Percentiles rank a stretch among this genome's conserved stretches.
These are phyloP conservation scores for Aleiodes testaceus DNA, from an alignment of 2,888 invertebrate species.

Conservation along the genomic window DNA sequence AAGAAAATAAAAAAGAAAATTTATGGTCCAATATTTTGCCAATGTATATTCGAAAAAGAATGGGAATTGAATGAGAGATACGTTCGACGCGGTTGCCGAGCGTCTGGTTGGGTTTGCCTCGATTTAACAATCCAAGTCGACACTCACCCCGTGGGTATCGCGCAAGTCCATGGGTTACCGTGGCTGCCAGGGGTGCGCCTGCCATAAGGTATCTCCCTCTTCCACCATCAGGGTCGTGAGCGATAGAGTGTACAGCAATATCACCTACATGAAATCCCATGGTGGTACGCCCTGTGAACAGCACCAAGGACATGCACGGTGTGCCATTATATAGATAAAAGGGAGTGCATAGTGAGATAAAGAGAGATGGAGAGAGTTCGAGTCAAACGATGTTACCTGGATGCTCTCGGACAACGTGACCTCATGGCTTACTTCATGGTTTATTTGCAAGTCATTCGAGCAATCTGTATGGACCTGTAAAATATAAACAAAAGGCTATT, in stretches of 20 bases:
- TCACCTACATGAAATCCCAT: conserved; percentile 17
- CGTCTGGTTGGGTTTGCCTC: conserved; percentile 56
- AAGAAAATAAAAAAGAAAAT: conserved; percentile 30
- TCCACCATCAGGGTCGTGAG: conserved; percentile 24
- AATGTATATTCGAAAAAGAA: conserved; percentile 28
- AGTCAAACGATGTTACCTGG: background rate
- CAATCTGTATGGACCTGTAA: background rate
- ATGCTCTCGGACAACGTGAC: conserved; percentile 1
- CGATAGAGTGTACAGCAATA: conserved; percentile 18
- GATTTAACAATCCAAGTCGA: conserved; percentile 42
- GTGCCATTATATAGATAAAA: conserved; percentile 3
- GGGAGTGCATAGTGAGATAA: background rate
- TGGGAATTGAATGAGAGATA: conserved; percentile 46
- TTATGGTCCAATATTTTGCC: too few species aligned
- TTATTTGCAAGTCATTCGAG: conserved; percentile 10
- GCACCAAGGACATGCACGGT: conserved; percentile 24
- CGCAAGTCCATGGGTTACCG: conserved; percentile 63
- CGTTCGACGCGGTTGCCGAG: conserved; percentile 58
- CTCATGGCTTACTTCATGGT: background rate
- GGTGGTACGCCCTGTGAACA: conserved; percentile 32
- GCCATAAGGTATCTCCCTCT: conserved; percentile 42
- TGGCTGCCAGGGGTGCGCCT: conserved; percentile 64
- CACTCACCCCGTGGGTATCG: conserved; percentile 58
- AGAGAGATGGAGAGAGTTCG: background rate
- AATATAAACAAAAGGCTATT: too few species aligned